Base-by-base conservation (phyloP, 2,888 invertebrate genomes). In the Boloria selene region DNA sequence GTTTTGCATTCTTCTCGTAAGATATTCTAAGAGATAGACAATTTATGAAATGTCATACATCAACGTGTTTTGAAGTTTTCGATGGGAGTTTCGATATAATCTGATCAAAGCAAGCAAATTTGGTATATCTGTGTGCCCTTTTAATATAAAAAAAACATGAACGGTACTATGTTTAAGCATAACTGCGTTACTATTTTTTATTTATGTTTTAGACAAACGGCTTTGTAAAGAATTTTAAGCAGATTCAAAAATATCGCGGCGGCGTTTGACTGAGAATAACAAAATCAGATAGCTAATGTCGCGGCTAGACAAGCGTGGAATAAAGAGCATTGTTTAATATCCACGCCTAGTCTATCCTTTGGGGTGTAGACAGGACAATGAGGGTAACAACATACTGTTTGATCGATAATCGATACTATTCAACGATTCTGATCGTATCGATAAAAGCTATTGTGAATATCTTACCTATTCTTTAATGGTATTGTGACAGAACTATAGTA, bases 331-430 rank as follows among this genome's bases (percentile, higher is more conserved):
- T 89, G 86, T 88, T 79, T 81, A 74, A 79, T 78, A 79, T 80
- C 76, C 77, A 79, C 82, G 85, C 83, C 86, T 85, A 83, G 81
- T 81, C 83, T 81, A 82, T 75, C 78, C 75, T 76, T 78, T 82
- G 84, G 85, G 85, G 81, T 84, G 84, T 67, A 75, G 90, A 90
- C 90, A 90, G 87, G 77, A 90, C 90, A 91, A 91, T 91, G 86
- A 85, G 84, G 83, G 85, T 82, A 84, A 85, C 84, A 78, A 79
- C 79, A 76, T 73, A 78, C 76, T 75, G 75, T 75, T 69, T 72
- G 76, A 82, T 82, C 79, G 79, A 80, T 80, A 79, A 82, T 85
- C 87, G 84, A 85, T 85, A 79, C 75, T 79, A 83, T 85, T 86
- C 80, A 80, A 73, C 78, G 79, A 82, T 85, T 85, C 83, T 83